Evolutionary conservation across 2,797 vertebrate species (phyloP).

Genomic region (Gymnothorax javanicus): DNA sequence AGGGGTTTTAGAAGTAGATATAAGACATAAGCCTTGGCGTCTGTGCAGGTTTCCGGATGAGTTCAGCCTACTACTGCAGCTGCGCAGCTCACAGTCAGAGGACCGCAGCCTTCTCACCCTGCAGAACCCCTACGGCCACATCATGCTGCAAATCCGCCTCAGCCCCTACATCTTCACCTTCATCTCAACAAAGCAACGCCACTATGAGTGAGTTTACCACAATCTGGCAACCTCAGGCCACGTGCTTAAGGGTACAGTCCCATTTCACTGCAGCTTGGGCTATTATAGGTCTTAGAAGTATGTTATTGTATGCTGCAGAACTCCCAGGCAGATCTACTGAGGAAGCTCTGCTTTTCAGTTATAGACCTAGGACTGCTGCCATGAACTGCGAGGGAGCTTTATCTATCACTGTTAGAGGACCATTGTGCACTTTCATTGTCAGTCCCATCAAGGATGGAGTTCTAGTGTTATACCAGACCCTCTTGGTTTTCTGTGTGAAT

Average conservation of each 20-base stretch:
- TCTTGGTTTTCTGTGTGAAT: background rate
- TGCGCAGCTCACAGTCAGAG: constrained; percentile 68
- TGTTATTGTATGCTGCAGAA: background rate
- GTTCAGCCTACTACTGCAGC: constrained; percentile 75
- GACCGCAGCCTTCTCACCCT: constrained; percentile 76
- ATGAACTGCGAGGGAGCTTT: no score
- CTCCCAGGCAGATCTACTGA: no score
- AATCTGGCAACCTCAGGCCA: background rate
- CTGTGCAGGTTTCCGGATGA: constrained; percentile 74
- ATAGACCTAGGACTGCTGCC: no score
- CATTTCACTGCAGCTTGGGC: background rate
- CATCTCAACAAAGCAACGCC: constrained; percentile 71
- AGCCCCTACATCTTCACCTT: constrained; percentile 67
- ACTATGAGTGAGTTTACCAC: constrained; percentile 73
- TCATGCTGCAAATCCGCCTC: constrained; percentile 79
- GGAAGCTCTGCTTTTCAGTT: no score
- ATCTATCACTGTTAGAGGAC: no score
- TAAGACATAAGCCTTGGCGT: background rate
- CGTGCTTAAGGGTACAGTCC: background rate
- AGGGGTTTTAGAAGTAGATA: background rate
- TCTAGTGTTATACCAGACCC: background rate
- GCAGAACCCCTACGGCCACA: constrained; percentile 68
- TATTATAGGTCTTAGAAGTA: background rate
- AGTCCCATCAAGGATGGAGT: background rate
- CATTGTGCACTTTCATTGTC: background rate